Conservation (phyloP, 2,888 invertebrate genomes). For the Chironomus riparius region DNA sequence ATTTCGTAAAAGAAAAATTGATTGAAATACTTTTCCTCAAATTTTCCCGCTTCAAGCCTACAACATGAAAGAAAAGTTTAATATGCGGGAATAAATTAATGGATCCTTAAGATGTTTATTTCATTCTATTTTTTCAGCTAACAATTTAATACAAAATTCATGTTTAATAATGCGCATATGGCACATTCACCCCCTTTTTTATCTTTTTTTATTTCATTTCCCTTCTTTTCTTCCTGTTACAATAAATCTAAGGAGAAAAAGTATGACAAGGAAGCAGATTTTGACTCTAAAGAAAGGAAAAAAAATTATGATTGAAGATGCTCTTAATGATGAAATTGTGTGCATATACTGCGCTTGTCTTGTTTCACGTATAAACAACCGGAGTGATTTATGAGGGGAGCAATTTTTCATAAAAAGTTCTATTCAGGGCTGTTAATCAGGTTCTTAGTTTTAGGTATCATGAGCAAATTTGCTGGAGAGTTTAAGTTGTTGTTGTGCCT, state of each 20-base stretch:
- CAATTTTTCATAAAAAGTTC: too few relatives aligned
- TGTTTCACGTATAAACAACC: background rate
- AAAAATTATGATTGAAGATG: background rate
- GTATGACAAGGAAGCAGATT: background rate
- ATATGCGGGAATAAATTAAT: background rate
- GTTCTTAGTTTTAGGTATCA: too few relatives aligned
- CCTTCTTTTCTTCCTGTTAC: background rate
- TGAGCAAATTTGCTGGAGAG: too few relatives aligned
- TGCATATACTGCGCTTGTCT: background rate
- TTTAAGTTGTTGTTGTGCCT: too few relatives aligned
- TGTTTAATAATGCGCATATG: background rate
- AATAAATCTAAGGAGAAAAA: background rate
- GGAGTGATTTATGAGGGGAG: too few relatives aligned
- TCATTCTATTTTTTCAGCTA: background rate
- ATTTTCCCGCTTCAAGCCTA: too few relatives aligned
- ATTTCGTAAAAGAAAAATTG: too few relatives aligned
- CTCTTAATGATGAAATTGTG: background rate
- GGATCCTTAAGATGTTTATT: background rate
- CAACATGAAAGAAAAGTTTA: background rate
- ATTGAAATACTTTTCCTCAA: too few relatives aligned
- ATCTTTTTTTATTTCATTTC: background rate
- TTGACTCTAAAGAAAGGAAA: background rate
- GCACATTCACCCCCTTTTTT: background rate
- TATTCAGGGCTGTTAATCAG: too few relatives aligned
- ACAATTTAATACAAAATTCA: background rate